Evolutionary conservation across 1,140 invertebrate species (phyloP), one percentile per base, ranked within the genome.

Genomic region (Contarinia nasturtii): DNA sequence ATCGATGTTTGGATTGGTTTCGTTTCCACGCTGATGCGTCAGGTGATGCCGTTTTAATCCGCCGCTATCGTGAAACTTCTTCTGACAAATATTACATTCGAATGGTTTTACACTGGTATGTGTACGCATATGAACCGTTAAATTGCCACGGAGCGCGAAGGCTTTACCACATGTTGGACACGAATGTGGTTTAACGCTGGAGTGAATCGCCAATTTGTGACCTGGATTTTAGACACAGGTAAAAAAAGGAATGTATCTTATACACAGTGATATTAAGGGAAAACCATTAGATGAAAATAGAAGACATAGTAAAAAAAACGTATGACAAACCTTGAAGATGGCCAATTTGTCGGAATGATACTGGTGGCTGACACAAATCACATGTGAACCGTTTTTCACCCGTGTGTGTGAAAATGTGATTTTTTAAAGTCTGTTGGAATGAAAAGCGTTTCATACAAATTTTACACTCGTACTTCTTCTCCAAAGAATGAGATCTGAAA

Each of bases 261-360:
- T n/a, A n/a, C n/a, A n/a, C n/a, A n/a, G n/a, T n/a, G 12, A 11
- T 8, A 22, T 22, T 18, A 17, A 33, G 3, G 18, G 22, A 43
- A 66, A 69, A 17, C 65, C 61, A 33, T 60, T 56, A 52, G 76
- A 79, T 20, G 67, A 68, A 56, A 75, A 27, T 27, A 10, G 10
- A 27, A 5, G 27, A 27, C 3, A 27, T 5, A 27, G 10, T 27
- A 10, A 27, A 27, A 27, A 27, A 3, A 63, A 20, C 69, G 57
- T 1, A 66, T 65, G 51, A n/a, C 73, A 71, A 4, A 71, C 55
- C 48, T 71, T 71, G 15, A 74, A 55, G 2, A 68, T 69, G 0
- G 14, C 15, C 12, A 38, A 38, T n/a, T 14, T 38, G 12, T 14
- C 36, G 36, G 12, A 38, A 17, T 38, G 15, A 38, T 5, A n/a